Conservation (phyloP, 2,113 vertebrate species). For the Hemibagrus wyckioides region DNA sequence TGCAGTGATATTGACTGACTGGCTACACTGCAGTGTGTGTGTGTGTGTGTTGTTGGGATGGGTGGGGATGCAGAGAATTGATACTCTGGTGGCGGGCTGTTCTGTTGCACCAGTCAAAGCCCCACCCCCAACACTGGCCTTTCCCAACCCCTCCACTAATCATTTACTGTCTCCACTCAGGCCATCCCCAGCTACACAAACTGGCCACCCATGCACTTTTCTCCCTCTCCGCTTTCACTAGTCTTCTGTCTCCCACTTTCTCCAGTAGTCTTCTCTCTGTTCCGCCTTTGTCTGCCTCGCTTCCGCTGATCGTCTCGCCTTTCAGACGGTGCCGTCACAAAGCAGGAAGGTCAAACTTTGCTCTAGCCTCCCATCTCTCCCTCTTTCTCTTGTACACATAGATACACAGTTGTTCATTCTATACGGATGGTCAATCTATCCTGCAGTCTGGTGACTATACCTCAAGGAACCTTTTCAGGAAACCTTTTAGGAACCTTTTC, state of each 20-base stretch:
- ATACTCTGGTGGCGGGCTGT: slow-evolving; percentile 62
- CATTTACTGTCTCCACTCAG: slow-evolving; percentile 23
- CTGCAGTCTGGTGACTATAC: neutral
- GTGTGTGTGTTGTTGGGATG: slow-evolving; percentile 40
- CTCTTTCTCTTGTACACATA: slow-evolving; percentile 42
- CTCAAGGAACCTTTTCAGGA: neutral
- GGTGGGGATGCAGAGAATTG: slow-evolving; percentile 63
- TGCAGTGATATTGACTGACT: slow-evolving; percentile 44
- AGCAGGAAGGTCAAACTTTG: slow-evolving; percentile 72
- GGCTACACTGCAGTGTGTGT: slow-evolving; percentile 44
- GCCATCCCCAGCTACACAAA: slow-evolving; percentile 47
- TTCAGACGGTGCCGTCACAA: slow-evolving; percentile 60
- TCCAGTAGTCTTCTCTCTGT: slow-evolving; percentile 54
- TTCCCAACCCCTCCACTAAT: slow-evolving; percentile 16
- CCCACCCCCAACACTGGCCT: slow-evolving; percentile 45
- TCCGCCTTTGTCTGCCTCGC: slow-evolving; percentile 62
- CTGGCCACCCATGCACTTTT: slow-evolving; percentile 64
- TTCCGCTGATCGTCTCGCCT: slow-evolving; percentile 50
- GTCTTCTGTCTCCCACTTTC: slow-evolving; percentile 33
- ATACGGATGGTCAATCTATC: slow-evolving; percentile 9
- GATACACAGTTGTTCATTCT: slow-evolving; percentile 38
- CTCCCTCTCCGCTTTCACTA: slow-evolving; percentile 35
- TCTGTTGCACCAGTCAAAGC: slow-evolving; percentile 54
- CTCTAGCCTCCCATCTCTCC: slow-evolving; percentile 44
- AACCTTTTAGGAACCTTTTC: no score